Base-by-base conservation (phyloP, 2,797 vertebrate genomes). In the Pelobates cultripes region DNA sequence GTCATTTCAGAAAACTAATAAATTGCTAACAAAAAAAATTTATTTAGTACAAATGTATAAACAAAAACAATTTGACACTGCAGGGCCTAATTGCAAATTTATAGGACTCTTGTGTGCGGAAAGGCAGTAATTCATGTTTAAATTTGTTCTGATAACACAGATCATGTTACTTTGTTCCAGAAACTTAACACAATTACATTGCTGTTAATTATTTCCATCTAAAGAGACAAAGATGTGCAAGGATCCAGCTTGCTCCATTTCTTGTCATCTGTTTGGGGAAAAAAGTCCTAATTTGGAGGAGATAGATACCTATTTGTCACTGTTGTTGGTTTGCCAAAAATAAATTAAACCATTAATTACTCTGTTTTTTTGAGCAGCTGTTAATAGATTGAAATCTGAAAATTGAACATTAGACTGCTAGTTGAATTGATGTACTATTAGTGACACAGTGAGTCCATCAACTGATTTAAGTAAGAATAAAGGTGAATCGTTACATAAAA, bases 331-430 rank as follows among this genome's bases (percentile, higher is more conserved):
- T 93, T 94, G 92, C 92, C 92, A 94, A 91, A 92, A 93, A 91
- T 93, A 93, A 94, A 93, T 93, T 89, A 92, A 94, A 94, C 90
- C 92, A 93, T 94, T 94, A 93, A 93, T 91, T 90, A 92, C 90
- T 90, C 86, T 82, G 28, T 88, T 91, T 92, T 57, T 93, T 91
- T 91, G 90, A 93, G 89, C 92, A 94, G 91, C 92, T 93, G 91
- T 90, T 93, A 93, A 92, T 94, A 90, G 89, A 90, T 84, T 87
- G 88, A 89, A 81, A 79, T 89, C 87, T 86, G 81, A 86, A 89
- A 91, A 89, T 86, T 88, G 83, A 91, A 89, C 87, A 90, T 92
- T 91, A 91, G 86, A 82, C 86, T 89, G 79, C 85, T 85, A 75
- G 84, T 87, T 91, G 92, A 91, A 92, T 91, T 87, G 86, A 86